phyloP scores from a whole-genome alignment of 2,888 invertebrate genomes.

The Sarcophaga caerulescens region DNA sequence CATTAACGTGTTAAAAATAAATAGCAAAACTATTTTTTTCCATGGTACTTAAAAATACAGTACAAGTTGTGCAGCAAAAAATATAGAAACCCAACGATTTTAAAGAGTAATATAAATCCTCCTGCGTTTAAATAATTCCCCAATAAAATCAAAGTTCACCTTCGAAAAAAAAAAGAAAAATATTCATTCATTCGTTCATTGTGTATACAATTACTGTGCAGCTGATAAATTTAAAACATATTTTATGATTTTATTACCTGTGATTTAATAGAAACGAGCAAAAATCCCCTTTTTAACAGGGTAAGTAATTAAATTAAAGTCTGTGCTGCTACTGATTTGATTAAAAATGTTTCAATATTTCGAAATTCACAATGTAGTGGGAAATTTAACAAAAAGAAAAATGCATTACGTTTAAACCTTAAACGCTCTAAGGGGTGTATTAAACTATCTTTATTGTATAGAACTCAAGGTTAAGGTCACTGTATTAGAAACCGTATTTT shows the following conservation, averaged over 20 bases:
- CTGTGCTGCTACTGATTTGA: slow-evolving; percentile 11
- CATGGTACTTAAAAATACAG: background rate
- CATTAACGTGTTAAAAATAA: background rate
- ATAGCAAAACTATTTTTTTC: background rate
- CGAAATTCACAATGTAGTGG: slow-evolving; percentile 6
- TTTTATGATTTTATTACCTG: slow-evolving; percentile 54
- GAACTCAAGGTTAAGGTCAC: slow-evolving; percentile 51
- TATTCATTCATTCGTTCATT: background rate
- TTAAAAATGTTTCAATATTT: slow-evolving; percentile 41
- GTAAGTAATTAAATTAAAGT: slow-evolving; percentile 53
- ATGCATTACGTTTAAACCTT: slow-evolving; percentile 34
- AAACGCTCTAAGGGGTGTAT: background rate
- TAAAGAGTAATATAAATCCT: slow-evolving; percentile 3
- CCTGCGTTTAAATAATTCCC: background rate
- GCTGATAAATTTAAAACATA: slow-evolving; percentile 9
- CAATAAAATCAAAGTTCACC: background rate
- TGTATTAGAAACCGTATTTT: slow-evolving; percentile 26
- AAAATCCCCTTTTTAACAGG: slow-evolving; percentile 36
- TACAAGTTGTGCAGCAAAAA: background rate
- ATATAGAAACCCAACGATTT: slow-evolving; percentile 58
- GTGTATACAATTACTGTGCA: background rate
- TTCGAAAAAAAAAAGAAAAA: background rate
- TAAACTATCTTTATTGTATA: background rate
- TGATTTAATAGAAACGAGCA: slow-evolving; percentile 51
- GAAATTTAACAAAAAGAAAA: background rate